Evolutionary conservation across 2,888 invertebrate genomes (phyloP), one percentile per base, ranked within the genome.

Genomic region (Chaitophorus viminalis): DNA sequence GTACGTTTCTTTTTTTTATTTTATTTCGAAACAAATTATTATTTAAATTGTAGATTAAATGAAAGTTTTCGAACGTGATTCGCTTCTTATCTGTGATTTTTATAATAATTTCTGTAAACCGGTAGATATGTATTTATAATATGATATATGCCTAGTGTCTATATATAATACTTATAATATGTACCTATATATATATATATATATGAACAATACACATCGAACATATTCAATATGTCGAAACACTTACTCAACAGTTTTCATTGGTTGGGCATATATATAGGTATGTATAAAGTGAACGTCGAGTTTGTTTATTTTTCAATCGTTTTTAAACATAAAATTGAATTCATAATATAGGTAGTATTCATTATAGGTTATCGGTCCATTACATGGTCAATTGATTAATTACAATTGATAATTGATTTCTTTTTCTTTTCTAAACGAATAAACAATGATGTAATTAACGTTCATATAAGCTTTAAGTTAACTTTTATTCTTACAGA

Each of bases 21-120:
- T 60, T 60, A 1, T 77, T 31, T 79, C 17, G 17, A 79, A 33
- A 60, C 79, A 36, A 46, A 46, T 76, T 9, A 29, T 46, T 46
- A 76, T 76, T 76, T 76, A 46, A 76, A 76, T 77, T 77, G 52
- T 31, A 31, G 52, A 74, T 39, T 39, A 79, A 65, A 79, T 79
- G 79, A 79, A 79, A 79, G 79, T 79, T 79, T 65, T 78, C 60
- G 5, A 79, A n/a, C 46, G 46, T 60, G 60, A 0, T 25, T 60
- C 60, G 21, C 60, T 60, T 60, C 21, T 54, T 54, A 21, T 60
- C 3, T 5, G 18, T 5, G 60, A 6, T 21, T 60, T 52, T 46
- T 46, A 14, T 46, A 46, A 46, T 46, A 46, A 46, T 46, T 46
- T 46, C 11, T 46, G 14, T 46, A 46, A 46, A 46, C 46, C 46